Percentiles rank a stretch among this genome's conserved stretches.
Evolutionary conservation across 2,797 vertebrate species (phyloP).

Genomic region (Chrosomus eos): DNA sequence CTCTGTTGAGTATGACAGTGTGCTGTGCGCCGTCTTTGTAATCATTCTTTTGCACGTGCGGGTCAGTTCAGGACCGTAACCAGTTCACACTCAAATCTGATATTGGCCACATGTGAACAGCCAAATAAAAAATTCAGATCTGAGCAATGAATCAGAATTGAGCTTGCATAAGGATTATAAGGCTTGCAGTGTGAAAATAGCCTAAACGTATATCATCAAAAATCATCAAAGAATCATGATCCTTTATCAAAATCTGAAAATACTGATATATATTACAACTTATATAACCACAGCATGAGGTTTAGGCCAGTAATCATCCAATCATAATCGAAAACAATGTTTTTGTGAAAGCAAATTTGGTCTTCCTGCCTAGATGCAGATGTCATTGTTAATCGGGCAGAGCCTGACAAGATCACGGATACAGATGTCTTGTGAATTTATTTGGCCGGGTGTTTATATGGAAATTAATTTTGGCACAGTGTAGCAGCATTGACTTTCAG

Average conservation of each 20-base stretch:
- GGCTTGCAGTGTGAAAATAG: neutral
- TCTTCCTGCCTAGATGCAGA: neutral
- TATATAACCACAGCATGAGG: neutral
- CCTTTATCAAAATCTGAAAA: neutral
- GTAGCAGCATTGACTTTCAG: neutral
- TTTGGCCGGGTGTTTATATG: slow-evolving; percentile 8
- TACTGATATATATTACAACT: neutral
- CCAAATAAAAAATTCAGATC: neutral
- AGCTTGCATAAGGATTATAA: too few species aligned
- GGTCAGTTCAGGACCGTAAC: neutral
- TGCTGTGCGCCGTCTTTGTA: too few species aligned
- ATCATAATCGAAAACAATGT: neutral
- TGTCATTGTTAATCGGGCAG: slow-evolving; percentile 8
- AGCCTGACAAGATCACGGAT: neutral
- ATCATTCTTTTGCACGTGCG: too few species aligned
- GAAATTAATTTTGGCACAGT: neutral
- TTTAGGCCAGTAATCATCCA: neutral
- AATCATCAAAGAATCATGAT: neutral
- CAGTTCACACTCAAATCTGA: neutral
- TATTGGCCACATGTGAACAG: neutral
- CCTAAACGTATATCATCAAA: neutral
- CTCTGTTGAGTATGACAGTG: too few species aligned
- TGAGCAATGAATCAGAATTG: neutral
- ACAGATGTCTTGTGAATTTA: slow-evolving; percentile 2
- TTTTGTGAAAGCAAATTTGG: neutral